These are phyloP conservation scores for Caenorhabditis sinica DNA, from an alignment of 2,888 invertebrate species.

Conservation along the genomic window DNA sequence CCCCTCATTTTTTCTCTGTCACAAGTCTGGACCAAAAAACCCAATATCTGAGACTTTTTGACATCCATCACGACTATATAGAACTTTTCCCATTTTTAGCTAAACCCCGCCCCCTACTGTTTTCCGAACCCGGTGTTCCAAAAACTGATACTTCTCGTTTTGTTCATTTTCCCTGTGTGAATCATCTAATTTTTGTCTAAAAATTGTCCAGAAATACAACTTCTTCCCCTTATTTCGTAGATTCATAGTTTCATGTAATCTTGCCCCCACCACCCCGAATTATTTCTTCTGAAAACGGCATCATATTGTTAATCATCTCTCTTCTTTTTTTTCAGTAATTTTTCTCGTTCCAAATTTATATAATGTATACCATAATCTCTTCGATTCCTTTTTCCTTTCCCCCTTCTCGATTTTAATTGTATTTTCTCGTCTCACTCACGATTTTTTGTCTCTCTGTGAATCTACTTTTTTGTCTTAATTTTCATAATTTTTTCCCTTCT, in stretches of 20 bases:
- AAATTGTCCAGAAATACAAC: background rate
- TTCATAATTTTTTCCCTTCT: no score
- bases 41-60: slow-evolving; percentile 6
- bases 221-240: slow-evolving; percentile 5
- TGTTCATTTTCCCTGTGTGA: slow-evolving; percentile 24
- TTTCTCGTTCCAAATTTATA: no score
- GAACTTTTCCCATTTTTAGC: background rate
- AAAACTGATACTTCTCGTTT: slow-evolving; percentile 42
- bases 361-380: no score
- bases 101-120: background rate
- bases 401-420: no score
- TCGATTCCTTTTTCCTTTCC: background rate
- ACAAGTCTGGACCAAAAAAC: slow-evolving; percentile 8
- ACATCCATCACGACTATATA: background rate
- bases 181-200: background rate
- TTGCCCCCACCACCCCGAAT: no score
- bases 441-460: no score
- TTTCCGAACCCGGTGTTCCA: slow-evolving; percentile 59
- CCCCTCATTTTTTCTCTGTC: background rate
- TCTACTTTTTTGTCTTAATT: no score
- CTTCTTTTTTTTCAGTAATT: no score
- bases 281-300: no score
- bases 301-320: no score
- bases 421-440: no score
- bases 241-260: slow-evolving; percentile 54